These are phyloP conservation scores for Datnioides undecimradiatus DNA, from an alignment of 2,113 vertebrate species.

Conservation along the genomic window DNA sequence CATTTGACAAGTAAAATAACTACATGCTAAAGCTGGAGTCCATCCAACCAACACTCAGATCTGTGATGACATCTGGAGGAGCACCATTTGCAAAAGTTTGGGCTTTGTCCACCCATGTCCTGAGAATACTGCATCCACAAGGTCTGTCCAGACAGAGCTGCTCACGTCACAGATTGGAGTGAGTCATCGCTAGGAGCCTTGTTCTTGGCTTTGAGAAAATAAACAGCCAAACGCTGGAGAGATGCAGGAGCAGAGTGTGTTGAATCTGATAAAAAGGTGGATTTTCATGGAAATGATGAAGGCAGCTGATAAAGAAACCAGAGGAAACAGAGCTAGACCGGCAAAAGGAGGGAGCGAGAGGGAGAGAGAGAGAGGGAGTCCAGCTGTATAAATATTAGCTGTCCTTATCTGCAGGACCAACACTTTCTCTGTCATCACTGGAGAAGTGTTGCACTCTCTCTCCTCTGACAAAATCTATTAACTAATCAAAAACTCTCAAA, in stretches of 20 bases:
- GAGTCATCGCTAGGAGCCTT: background rate
- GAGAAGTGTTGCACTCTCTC: background rate
- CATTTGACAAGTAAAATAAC: background rate
- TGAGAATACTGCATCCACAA: conserved; percentile 19
- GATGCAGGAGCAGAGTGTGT: background rate
- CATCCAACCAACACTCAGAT: background rate
- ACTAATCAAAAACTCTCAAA: background rate
- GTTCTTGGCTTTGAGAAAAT: background rate
- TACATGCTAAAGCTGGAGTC: background rate
- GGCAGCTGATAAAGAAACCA: conserved; percentile 16
- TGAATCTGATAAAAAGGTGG: background rate
- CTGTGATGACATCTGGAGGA: background rate
- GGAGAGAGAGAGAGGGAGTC: background rate
- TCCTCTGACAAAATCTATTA: background rate
- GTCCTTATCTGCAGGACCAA: conserved; percentile 57
- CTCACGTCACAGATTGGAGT: background rate
- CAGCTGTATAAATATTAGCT: conserved; percentile 71
- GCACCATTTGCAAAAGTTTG: background rate
- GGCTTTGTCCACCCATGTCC: conserved; percentile 13
- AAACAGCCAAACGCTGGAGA: background rate
- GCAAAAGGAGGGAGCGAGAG: background rate
- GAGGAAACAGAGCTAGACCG: conserved; percentile 8
- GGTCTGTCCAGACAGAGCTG: conserved; percentile 15
- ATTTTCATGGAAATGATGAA: conserved; percentile 6
- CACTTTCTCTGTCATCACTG: conserved; percentile 24